Base-by-base conservation (phyloP, 2,113 vertebrate species). In the Trichomycterus rosablanca region DNA sequence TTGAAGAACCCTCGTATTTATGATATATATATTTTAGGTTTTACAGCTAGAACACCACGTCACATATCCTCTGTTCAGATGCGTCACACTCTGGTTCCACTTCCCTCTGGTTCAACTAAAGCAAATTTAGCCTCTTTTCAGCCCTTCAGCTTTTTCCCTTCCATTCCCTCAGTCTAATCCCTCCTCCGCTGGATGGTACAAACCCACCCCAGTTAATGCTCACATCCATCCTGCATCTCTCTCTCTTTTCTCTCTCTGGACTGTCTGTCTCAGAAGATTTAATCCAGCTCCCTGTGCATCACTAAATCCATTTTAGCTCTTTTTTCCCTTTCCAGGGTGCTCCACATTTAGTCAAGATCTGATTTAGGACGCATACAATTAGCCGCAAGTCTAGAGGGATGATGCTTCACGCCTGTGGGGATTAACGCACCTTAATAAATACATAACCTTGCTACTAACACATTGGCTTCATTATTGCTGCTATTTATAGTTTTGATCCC, bases 401-500 rank as follows among this genome's bases (percentile, higher is more conserved):
- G 18, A 26, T 62, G 30, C 45, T 37, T 51, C 34, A 34, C 56
- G 22, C 54, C 63, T 66, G 58, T 53, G 62, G 63, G 62, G 65
- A 64, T 72, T 72, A 69, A 73, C 59, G 22, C 59, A 56, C 54
- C 74, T 72, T 54, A 37, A 72, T 58, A 70, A n/a, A 44, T 59
- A 59, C 76, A 66, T 73, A 74, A 54, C 68, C 52, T 48, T 39
- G 22, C 28, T 32, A 50, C 26, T 34, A 65, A 48, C 19, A 44
- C 10, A 28, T 12, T 51, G 43, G 44, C 44, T 52, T 67, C 57
- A 56, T 28, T 43, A 57, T 32, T 18, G 70, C 70, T 42, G 63
- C 74, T 80, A 85, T 84, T 82, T 81, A 80, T 81, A 83, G 70
- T 66, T 65, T 61, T 59, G 16, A 54, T 73, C 67, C 51, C 66